phyloP scores from a whole-genome alignment of 2,888 invertebrate genomes.

The Frankliniella fusca region DNA sequence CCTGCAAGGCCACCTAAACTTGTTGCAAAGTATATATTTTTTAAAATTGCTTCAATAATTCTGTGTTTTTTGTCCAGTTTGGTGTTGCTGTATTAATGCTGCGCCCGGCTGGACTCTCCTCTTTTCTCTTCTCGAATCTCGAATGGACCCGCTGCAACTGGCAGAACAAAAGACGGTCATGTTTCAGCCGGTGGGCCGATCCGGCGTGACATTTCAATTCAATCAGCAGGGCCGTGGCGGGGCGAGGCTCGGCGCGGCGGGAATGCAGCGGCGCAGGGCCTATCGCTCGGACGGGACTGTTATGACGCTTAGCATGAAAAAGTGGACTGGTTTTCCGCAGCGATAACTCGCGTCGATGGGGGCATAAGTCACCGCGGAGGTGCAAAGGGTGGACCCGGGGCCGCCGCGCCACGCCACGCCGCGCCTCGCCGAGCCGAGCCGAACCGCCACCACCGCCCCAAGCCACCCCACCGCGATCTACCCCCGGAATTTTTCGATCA shows the following conservation, averaged over 20 bases:
- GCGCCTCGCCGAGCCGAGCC: too few species aligned
- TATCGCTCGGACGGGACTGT: background rate
- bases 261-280: too few species aligned
- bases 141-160: too few species aligned
- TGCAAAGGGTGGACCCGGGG: background rate
- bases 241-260: background rate
- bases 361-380: constrained; percentile 4
- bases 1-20: too few species aligned
- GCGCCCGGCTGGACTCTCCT: too few species aligned
- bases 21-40: too few species aligned
- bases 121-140: too few species aligned
- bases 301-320: constrained; percentile 26
- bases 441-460: too few species aligned
- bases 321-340: constrained; percentile 13
- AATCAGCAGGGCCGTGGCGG: background rate
- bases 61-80: too few species aligned
- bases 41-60: too few species aligned
- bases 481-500: constrained; percentile 4
- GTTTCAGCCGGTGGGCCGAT: background rate
- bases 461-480: too few species aligned
- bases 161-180: background rate
- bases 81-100: too few species aligned
- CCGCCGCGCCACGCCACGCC: background rate
- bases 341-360: constrained; percentile 15
- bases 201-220: background rate